Base-by-base conservation (phyloP, 1,140 invertebrate species). In the Megalonaias nervosa region DNA sequence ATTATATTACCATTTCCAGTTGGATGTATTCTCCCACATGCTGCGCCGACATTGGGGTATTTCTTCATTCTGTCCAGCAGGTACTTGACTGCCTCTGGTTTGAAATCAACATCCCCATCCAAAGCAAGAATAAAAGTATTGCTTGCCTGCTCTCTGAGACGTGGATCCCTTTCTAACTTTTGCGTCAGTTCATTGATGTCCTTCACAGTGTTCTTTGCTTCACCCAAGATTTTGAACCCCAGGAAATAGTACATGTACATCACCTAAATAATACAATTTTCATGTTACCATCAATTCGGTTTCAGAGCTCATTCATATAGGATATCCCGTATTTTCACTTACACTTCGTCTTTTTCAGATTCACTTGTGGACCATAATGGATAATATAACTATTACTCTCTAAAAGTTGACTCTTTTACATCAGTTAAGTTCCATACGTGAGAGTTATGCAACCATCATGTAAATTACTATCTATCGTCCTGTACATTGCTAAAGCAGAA, bases 231-330 rank as follows among this genome's bases (percentile, higher is more conserved):
- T n/a, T 74, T 75, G 13, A 74, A 71, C 1, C 56, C 77, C 13
- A 99, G 93, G 48, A 99, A 92, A 87, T 99, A 99, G 93, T 99
- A 99, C 96, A 99, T 98, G 93, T 99, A 99, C 98, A 99, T 99
- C 4, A 99, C 97, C 94, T 95, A 84, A 31, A 81, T 62, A 57
- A 48, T 21, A 26, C 6, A 48, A 9, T 48, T 0, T 6, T 48
- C 38, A 11, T 48, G 9, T 48, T 48, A 48, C 4, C 4, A 48
- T 48, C 38, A 48, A 48, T 48, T 48, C 0, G 4, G 38, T 48
- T 48, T 9, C 9, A 48, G 11, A 48, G 38, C 1, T 48, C 38
- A 48, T 48, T 48, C 38, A 48, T 48, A 48, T 11, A 11, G 11
- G 38, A 11, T 48, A 48, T 48, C 6, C 11, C 38, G 0, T 48